A percentile compares a stretch with the other conserved stretches of the same genome.
Conservation (phyloP, 1,140 invertebrate genomes). For the Drosophila neocordata region DNA sequence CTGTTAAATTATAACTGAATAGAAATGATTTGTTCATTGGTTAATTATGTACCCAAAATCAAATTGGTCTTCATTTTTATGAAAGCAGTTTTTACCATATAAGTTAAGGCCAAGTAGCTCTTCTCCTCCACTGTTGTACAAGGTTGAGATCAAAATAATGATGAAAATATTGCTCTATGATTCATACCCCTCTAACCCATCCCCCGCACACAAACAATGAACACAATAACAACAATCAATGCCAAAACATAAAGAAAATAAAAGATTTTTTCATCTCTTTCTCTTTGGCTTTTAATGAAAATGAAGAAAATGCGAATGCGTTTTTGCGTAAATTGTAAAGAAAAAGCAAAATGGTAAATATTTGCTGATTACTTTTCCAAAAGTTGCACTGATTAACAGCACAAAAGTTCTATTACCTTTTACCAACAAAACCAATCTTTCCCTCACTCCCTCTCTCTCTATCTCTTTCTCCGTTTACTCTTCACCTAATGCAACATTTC, state of each 20-base stretch:
- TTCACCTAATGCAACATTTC: conserved; percentile 9
- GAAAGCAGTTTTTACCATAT: conserved; percentile 55
- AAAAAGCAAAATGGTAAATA: conserved; percentile 60
- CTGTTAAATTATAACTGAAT: conserved; percentile 39
- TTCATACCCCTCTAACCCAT: not conserved
- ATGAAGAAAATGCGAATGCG: conserved; percentile 45
- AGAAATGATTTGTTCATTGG: conserved; percentile 24
- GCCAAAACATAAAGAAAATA: conserved; percentile 22
- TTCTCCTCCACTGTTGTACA: conserved; percentile 2
- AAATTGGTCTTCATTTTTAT: conserved; percentile 29
- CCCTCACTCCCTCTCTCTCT: too few species aligned
- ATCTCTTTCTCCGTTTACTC: too few species aligned
- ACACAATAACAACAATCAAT: conserved; percentile 26
- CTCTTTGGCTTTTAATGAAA: conserved; percentile 43
- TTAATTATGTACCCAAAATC: conserved; percentile 18
- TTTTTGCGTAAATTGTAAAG: conserved; percentile 33
- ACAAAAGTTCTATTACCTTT: conserved; percentile 5
- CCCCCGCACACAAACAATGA: conserved; percentile 17
- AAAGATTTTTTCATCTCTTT: too few species aligned
- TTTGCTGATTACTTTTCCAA: conserved; percentile 72
- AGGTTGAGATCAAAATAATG: conserved; percentile 31
- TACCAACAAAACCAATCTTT: not conserved
- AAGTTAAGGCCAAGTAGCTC: conserved; percentile 38
- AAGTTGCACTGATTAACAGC: conserved; percentile 67
- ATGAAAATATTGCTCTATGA: not conserved